These are phyloP conservation scores for Mythimna pallens DNA, from an alignment of 2,888 invertebrate species.

Conservation along the genomic window DNA sequence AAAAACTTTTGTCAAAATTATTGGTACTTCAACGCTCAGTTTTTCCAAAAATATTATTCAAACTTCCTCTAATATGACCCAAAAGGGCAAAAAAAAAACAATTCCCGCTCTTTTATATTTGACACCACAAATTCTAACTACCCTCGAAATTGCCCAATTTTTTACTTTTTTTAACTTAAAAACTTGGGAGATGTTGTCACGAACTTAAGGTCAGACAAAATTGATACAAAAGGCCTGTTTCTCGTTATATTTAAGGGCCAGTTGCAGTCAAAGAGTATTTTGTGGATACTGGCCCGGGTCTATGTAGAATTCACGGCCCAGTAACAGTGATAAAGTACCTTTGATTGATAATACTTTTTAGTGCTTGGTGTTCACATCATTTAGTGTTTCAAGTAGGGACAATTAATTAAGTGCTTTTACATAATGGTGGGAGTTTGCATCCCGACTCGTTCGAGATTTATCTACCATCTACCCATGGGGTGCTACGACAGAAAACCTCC, in stretches of 20 bases:
- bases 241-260: slow-evolving; percentile 46
- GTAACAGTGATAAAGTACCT: too few species aligned
- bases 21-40: background rate
- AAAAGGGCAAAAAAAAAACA: slow-evolving; percentile 10
- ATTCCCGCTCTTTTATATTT: slow-evolving; percentile 4
- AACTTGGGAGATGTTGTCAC: slow-evolving; percentile 57
- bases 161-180: slow-evolving; percentile 52
- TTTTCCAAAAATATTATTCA: background rate
- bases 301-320: too few species aligned
- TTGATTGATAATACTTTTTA: too few species aligned
- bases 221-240: slow-evolving; percentile 60
- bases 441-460: too few species aligned
- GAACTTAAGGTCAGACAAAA: slow-evolving; percentile 49
- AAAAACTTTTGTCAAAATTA: background rate
- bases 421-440: too few species aligned
- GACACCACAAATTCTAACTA: slow-evolving; percentile 40
- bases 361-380: too few species aligned
- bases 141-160: slow-evolving; percentile 46
- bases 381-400: too few species aligned
- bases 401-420: too few species aligned
- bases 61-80: background rate
- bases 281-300: too few species aligned
- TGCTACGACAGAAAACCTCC: too few species aligned
- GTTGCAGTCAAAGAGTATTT: too few species aligned
- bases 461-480: too few species aligned